A percentile compares a stretch with the other conserved stretches of the same genome.
Evolutionary conservation across 1,140 invertebrate species (phyloP).

Genomic region (Euschistus heros): DNA sequence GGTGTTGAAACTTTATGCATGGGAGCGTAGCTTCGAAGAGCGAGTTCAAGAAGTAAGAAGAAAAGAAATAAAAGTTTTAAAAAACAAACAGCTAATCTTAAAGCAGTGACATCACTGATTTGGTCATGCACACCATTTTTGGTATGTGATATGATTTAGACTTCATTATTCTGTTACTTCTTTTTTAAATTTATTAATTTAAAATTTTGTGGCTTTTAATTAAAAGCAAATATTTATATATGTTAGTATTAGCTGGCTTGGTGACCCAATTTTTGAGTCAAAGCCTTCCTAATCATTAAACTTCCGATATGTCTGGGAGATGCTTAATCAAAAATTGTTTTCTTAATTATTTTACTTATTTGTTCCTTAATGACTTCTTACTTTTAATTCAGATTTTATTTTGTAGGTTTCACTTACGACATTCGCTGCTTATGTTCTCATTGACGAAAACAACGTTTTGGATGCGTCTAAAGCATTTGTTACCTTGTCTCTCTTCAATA

Average conservation of each 20-base stretch:
- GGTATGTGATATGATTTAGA: conserved; percentile 50
- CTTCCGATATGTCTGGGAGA: no score
- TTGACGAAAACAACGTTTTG: conserved; percentile 69
- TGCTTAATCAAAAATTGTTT: not conserved
- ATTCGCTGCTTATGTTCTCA: conserved; percentile 81
- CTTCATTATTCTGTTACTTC: no score
- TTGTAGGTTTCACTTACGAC: conserved; percentile 76
- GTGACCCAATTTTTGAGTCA: no score
- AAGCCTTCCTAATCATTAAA: no score
- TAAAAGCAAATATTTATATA: no score
- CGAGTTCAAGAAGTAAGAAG: conserved; percentile 71
- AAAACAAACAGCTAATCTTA: conserved; percentile 74
- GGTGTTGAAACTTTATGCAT: conserved; percentile 80
- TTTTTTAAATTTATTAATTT: no score
- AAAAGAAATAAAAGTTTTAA: conserved; percentile 75
- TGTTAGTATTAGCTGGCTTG: no score
- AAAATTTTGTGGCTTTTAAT: no score
- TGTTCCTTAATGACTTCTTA: no score
- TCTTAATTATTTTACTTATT: not conserved
- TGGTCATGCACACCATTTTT: conserved; percentile 94
- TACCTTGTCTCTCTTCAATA: conserved; percentile 93
- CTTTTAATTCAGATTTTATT: not conserved
- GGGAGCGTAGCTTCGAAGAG: conserved; percentile 80
- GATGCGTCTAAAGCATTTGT: conserved; percentile 90
- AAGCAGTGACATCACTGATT: conserved; percentile 81